These are phyloP conservation scores for Diogma glabrata DNA, from an alignment of 2,888 invertebrate species.

Conservation along the genomic window DNA sequence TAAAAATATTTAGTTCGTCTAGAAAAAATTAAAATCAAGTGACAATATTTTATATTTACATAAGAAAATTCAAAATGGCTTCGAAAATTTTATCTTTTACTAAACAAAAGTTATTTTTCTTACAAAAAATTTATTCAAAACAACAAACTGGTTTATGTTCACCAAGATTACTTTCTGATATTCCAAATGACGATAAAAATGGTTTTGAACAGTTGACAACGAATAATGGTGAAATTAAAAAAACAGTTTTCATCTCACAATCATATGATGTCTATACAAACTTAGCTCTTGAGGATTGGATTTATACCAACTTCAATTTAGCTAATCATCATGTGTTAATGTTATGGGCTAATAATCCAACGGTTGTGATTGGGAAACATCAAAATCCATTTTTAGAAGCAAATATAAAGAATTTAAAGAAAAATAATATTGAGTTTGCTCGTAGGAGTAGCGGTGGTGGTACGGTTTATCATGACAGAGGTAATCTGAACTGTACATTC, in stretches of 20 bases:
- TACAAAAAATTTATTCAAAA: too few relatives aligned
- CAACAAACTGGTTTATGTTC: too few relatives aligned
- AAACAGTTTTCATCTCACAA: constrained; percentile 85
- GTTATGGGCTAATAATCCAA: constrained; percentile 87
- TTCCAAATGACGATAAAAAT: too few relatives aligned
- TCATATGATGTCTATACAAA: constrained; percentile 86
- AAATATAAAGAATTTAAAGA: constrained; percentile 55
- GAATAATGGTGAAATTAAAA: constrained; percentile 56
- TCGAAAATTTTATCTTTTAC: too few relatives aligned
- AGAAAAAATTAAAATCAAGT: too few relatives aligned
- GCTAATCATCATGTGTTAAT: constrained; percentile 72
- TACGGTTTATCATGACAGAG: constrained; percentile 90
- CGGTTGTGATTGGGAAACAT: constrained; percentile 91
- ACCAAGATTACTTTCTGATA: too few relatives aligned
- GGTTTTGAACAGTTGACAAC: too few relatives aligned
- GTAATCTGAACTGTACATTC: constrained; percentile 87
- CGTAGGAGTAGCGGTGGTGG: constrained; percentile 93
- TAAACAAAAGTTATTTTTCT: too few relatives aligned
- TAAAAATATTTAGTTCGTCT: too few relatives aligned
- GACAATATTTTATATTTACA: too few relatives aligned
- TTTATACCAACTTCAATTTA: constrained; percentile 80
- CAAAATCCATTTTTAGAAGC: constrained; percentile 96
- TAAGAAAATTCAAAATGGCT: constrained; percentile 6
- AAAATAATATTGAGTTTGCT: constrained; percentile 61
- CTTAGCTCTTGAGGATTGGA: constrained; percentile 92